Evolutionary conservation across 2,888 invertebrate genomes (phyloP).

Genomic region (Nemotelus pantherinus): DNA sequence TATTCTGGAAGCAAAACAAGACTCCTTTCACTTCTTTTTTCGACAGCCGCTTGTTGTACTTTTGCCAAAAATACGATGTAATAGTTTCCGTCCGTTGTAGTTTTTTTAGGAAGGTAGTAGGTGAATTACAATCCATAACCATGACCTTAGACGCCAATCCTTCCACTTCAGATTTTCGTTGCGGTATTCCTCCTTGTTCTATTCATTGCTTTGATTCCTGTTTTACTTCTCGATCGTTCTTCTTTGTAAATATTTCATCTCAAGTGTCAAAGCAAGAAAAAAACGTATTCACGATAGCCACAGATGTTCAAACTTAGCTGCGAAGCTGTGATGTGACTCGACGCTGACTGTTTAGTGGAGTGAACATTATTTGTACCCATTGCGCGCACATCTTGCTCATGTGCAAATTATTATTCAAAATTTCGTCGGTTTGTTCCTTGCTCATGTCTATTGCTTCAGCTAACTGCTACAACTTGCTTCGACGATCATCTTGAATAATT

Average conservation of each 20-base stretch:
- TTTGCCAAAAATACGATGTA: neutral
- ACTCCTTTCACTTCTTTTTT: neutral
- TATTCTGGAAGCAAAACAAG: neutral
- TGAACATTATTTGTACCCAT: neutral
- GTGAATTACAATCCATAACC: neutral
- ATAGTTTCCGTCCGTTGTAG: neutral
- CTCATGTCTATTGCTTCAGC: neutral
- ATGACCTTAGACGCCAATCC: neutral
- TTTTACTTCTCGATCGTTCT: neutral
- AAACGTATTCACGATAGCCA: no score
- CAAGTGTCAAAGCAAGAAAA: no score
- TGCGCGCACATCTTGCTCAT: neutral
- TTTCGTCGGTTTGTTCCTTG: neutral
- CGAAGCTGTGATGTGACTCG: neutral
- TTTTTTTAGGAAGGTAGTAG: neutral
- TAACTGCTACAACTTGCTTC: neutral
- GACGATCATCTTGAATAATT: neutral
- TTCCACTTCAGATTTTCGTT: neutral
- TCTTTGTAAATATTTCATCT: neutral
- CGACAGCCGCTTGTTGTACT: neutral
- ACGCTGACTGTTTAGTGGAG: neutral
- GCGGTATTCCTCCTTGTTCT: neutral
- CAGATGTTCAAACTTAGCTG: no score
- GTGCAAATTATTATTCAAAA: neutral
- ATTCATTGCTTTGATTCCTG: constrained; percentile 3